phyloP scores from a whole-genome alignment of 2,797 vertebrate genomes.

The Ceyx erithaca region DNA sequence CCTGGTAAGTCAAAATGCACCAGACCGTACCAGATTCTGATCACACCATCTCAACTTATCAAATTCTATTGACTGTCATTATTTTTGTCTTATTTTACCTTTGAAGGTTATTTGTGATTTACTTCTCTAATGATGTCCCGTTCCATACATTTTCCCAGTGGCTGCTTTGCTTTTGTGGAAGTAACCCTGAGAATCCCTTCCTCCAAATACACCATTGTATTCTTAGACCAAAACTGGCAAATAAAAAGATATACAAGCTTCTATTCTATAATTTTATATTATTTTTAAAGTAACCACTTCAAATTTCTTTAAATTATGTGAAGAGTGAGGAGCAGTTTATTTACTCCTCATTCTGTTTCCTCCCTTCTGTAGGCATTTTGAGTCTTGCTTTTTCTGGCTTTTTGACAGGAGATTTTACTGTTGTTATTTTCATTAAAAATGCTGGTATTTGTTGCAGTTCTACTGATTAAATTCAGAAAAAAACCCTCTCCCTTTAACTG shows the following conservation, averaged over 20 bases:
- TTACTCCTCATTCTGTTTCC: neutral
- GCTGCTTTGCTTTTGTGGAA: neutral
- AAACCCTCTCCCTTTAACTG: neutral
- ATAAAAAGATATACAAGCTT: neutral
- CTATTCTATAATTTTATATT: neutral
- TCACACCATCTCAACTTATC: neutral
- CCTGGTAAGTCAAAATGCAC: neutral
- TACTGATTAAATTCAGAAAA: neutral
- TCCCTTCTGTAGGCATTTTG: neutral
- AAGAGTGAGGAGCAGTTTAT: neutral
- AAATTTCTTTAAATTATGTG: neutral
- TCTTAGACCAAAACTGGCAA: neutral
- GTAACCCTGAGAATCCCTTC: neutral
- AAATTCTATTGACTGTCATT: neutral
- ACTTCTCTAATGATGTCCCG: neutral
- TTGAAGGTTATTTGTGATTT: neutral
- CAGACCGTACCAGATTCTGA: neutral
- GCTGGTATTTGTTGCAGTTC: neutral
- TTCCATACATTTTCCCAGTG: neutral
- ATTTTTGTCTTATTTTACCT: neutral
- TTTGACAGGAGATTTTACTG: neutral
- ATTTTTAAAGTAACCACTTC: neutral
- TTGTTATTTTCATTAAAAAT: neutral
- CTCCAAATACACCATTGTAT: neutral
- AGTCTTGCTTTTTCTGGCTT: neutral